Evolutionary conservation across 2,113 vertebrate species (phyloP).

Genomic region (Pangasianodon gigas): DNA sequence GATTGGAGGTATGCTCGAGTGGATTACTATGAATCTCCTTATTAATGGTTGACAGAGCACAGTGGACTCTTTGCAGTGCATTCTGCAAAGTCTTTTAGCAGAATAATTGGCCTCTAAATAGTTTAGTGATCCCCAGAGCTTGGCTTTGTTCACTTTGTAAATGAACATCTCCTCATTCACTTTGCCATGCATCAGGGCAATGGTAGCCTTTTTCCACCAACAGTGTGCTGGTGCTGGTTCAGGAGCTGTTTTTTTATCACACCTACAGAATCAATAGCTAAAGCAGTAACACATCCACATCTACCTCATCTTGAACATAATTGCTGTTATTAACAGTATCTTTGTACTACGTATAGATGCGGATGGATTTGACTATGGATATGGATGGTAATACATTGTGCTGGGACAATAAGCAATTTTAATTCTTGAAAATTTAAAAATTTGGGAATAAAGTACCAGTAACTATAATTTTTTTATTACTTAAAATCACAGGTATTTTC

Average conservation of each 20-base stretch:
- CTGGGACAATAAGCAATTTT: neutral
- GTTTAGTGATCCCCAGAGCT: conserved; percentile 12
- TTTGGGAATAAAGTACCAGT: neutral
- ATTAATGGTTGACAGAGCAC: neutral
- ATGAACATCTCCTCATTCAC: conserved; percentile 11
- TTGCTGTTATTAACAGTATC: neutral
- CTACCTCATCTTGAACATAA: neutral
- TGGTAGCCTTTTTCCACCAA: conserved; percentile 4
- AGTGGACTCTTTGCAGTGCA: neutral
- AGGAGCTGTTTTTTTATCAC: neutral
- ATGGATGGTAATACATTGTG: neutral
- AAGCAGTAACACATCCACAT: neutral
- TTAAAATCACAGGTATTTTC: neutral
- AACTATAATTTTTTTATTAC: neutral
- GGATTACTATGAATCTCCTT: neutral
- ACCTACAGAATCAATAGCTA: neutral
- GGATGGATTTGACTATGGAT: neutral
- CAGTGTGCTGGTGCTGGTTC: neutral
- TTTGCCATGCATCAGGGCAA: neutral
- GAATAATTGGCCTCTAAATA: conserved; percentile 1
- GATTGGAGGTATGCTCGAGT: neutral
- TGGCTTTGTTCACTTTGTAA: conserved; percentile 21
- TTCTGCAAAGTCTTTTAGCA: neutral
- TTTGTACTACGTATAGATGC: neutral
- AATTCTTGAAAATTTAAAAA: neutral